Percentiles rank a stretch among this genome's conserved stretches.
Conservation (phyloP, 2,113 vertebrate genomes). For the Galeopterus variegatus region DNA sequence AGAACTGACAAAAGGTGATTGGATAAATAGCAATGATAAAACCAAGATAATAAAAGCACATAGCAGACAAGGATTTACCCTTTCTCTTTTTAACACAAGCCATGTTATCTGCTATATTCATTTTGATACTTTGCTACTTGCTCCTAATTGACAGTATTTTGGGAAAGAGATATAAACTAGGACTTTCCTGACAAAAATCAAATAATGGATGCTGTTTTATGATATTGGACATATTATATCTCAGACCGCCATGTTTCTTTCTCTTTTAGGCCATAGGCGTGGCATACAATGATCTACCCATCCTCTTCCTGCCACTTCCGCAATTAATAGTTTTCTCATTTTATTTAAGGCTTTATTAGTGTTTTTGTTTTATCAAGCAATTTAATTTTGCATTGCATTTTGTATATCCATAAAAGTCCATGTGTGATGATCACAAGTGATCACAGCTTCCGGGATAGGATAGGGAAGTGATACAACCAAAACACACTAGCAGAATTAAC, state of each 20-base stretch:
- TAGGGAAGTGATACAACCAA: not conserved
- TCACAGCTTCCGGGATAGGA: not conserved
- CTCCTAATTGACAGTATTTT: not conserved
- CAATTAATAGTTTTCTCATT: not conserved
- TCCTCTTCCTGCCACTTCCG: not conserved
- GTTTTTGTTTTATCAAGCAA: not conserved
- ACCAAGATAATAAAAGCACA: not conserved
- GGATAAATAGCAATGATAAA: not conserved
- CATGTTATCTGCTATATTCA: not conserved
- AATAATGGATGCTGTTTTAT: not conserved
- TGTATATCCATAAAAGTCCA: not conserved
- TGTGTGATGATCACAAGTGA: not conserved
- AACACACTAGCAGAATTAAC: not conserved
- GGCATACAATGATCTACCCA: not conserved
- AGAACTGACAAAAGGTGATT: not conserved
- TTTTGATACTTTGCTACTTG: conserved; percentile 44
- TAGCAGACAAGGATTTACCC: not conserved
- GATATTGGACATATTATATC: not conserved
- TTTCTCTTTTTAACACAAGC: conserved; percentile 16
- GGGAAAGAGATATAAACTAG: not conserved
- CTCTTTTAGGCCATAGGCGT: not conserved
- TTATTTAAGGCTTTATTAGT: conserved; percentile 25
- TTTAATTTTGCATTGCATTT: not conserved
- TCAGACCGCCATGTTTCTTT: not conserved
- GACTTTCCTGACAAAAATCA: not conserved